A percentile compares a stretch with the other conserved stretches of the same genome.
Evolutionary conservation across 2,888 invertebrate species (phyloP).

Genomic region (Andrena marginata): DNA sequence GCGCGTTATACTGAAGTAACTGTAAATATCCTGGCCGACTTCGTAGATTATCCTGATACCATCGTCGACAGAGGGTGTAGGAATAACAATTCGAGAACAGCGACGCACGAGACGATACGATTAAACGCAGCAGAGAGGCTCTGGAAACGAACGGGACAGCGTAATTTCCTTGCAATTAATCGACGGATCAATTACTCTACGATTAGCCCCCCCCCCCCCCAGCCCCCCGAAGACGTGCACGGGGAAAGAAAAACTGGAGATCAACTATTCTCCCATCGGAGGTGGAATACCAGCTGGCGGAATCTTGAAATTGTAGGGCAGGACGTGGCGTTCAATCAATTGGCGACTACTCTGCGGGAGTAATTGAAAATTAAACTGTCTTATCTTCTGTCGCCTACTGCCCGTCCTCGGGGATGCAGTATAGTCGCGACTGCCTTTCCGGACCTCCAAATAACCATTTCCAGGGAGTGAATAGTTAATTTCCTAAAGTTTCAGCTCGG

Average conservation of each 20-base stretch:
- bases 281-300: conserved; percentile 7
- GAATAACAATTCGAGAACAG: conserved; percentile 27
- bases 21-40: conserved; percentile 74
- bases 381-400: conserved; percentile 77
- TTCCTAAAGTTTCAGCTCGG: conserved; percentile 84
- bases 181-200: not conserved
- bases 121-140: conserved; percentile 1
- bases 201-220: too few relatives aligned
- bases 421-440: conserved; percentile 76
- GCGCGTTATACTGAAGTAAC: conserved; percentile 61
- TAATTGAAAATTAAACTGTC: conserved; percentile 84
- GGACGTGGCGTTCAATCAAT: conserved; percentile 52
- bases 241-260: conserved; percentile 9
- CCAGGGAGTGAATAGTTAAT: conserved; percentile 84
- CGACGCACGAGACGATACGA: not conserved
- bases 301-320: conserved; percentile 40
- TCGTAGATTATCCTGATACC: conserved; percentile 72
- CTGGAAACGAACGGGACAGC: not conserved
- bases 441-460: conserved; percentile 83
- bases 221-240: not conserved
- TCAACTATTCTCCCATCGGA: not conserved
- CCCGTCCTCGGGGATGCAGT: conserved; percentile 49
- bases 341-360: conserved; percentile 54
- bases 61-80: conserved; percentile 60
- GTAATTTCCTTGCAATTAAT: conserved; percentile 19